phyloP scores from a whole-genome alignment of 2,113 vertebrate species.

The Rhabdomys dilectus region DNA sequence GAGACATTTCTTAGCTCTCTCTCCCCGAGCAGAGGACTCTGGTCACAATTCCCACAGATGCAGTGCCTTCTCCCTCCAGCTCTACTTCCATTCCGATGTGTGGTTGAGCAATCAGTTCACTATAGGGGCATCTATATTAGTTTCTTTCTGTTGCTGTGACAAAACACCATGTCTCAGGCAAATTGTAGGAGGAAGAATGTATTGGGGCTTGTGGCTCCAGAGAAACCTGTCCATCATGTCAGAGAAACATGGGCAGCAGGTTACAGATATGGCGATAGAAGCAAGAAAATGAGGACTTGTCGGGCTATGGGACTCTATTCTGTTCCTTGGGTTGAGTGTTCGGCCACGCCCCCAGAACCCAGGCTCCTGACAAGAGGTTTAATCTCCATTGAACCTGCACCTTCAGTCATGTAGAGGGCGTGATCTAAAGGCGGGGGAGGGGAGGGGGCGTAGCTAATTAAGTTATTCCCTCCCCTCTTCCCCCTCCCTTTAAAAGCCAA shows the following conservation, averaged over 20 bases:
- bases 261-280: not conserved
- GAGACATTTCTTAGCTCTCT: not conserved
- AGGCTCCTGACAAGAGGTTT: no score
- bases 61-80: accelerated
- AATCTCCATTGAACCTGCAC: no score
- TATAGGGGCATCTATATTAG: not conserved
- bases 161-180: not conserved
- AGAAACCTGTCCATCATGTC: not conserved
- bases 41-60: accelerated
- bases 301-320: no score
- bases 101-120: not conserved
- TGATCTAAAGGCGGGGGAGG: no score
- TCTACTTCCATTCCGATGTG: accelerated
- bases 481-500: no score
- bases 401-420: no score
- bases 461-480: no score
- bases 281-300: not conserved
- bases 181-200: not conserved
- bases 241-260: not conserved
- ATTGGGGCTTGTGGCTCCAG: not conserved
- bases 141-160: not conserved
- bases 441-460: no score
- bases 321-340: no score
- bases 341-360: no score
- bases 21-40: not conserved